phyloP scores from a whole-genome alignment of 2,888 invertebrate genomes.

The Selenia dentaria region DNA sequence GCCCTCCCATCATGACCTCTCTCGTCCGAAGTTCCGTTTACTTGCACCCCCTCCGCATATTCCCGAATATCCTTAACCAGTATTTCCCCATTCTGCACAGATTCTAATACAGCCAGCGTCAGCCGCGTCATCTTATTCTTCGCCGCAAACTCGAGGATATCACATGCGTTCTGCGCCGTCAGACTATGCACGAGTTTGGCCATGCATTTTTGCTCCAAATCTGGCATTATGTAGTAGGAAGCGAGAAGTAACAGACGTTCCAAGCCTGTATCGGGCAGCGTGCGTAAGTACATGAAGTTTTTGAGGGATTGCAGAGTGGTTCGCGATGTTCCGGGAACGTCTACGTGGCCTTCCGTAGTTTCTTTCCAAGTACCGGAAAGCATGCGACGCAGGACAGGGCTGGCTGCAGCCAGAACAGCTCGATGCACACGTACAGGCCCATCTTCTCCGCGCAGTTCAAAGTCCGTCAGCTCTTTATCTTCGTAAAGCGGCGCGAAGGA shows the following conservation, averaged over 20 bases:
- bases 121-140: constrained; percentile 49
- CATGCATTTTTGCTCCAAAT: constrained; percentile 53
- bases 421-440: constrained; percentile 54
- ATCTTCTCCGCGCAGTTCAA: constrained; percentile 52
- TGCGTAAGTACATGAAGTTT: constrained; percentile 52
- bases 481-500: constrained; percentile 47
- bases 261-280: constrained; percentile 45
- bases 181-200: constrained; percentile 40
- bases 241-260: constrained; percentile 52
- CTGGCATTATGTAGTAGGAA: constrained; percentile 56
- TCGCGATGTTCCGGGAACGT: constrained; percentile 48
- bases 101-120: constrained; percentile 47
- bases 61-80: constrained; percentile 45
- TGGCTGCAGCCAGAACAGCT: constrained; percentile 52
- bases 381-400: constrained; percentile 54
- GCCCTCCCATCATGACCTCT: no score
- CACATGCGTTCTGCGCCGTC: constrained; percentile 30
- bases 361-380: constrained; percentile 57
- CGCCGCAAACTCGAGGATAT: constrained; percentile 52
- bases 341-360: constrained; percentile 45
- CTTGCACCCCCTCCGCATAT: constrained; percentile 8
- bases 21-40: no score
- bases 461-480: constrained; percentile 57
- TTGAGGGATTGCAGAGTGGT: constrained; percentile 51
- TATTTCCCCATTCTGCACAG: constrained; percentile 38